A percentile compares a stretch with the other conserved stretches of the same genome.
Conservation (phyloP, 2,797 vertebrate species). For the Microhierax caerulescens region DNA sequence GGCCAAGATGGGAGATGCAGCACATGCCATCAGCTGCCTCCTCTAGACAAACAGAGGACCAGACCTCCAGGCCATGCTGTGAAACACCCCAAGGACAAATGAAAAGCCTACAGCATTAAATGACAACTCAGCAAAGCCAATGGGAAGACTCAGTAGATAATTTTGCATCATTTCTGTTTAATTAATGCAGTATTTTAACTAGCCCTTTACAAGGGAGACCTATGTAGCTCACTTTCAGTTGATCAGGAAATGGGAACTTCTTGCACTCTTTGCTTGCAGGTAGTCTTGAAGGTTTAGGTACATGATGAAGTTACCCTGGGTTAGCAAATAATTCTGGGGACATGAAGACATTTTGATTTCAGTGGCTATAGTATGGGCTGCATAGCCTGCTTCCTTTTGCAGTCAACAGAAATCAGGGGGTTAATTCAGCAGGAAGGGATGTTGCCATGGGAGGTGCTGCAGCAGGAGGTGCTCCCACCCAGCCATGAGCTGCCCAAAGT, state of each 20-base stretch:
- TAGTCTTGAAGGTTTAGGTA: neutral
- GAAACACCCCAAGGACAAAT: neutral
- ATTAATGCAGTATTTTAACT: neutral
- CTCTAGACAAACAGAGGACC: neutral
- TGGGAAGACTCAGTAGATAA: neutral
- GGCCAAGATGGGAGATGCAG: neutral
- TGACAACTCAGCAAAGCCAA: neutral
- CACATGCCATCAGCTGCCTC: neutral
- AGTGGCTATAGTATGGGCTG: neutral
- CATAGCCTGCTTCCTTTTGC: neutral
- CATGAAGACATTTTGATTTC: rapidly evolving
- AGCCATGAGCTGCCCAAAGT: neutral
- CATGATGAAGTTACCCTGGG: neutral
- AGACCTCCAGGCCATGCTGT: too few relatives aligned
- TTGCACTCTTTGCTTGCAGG: neutral
- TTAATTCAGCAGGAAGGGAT: neutral
- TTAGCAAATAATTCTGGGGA: neutral
- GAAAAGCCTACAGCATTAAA: neutral
- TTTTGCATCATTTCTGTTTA: neutral
- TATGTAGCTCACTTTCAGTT: rapidly evolving
- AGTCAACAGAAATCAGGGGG: neutral
- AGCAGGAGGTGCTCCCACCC: neutral
- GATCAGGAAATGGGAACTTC: neutral
- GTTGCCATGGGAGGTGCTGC: neutral
- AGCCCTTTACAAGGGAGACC: neutral